Conservation (phyloP, 2,888 invertebrate genomes). For the Microplitis deprimator region DNA sequence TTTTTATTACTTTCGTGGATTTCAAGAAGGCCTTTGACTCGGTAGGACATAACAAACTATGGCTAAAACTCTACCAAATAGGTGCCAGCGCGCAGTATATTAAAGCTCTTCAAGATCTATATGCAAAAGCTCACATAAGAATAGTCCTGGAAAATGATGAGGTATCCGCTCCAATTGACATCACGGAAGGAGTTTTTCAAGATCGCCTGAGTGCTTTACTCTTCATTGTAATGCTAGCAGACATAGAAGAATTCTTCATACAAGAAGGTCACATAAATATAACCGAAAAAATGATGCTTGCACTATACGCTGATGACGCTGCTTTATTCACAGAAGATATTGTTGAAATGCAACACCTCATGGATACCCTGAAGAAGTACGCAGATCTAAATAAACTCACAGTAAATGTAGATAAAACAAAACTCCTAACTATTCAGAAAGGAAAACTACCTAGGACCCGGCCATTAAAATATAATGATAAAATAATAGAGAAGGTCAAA, state of each 20-base stretch:
- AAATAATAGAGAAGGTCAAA: neutral
- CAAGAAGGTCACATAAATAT: neutral
- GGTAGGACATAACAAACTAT: neutral
- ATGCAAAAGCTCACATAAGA: constrained; percentile 5
- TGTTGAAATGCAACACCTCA: neutral
- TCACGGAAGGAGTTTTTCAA: constrained; percentile 20
- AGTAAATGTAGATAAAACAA: neutral
- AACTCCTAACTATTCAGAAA: neutral
- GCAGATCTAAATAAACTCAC: neutral
- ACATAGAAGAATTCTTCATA: neutral
- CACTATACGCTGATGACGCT: neutral
- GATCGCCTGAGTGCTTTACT: constrained; percentile 9
- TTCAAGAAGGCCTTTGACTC: constrained; percentile 28
- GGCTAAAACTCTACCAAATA: constrained; percentile 17
- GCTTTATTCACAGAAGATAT: neutral
- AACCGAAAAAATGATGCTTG: neutral
- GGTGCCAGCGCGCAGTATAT: constrained; percentile 3
- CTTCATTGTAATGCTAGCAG: constrained; percentile 4
- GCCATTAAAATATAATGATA: neutral
- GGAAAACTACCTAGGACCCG: neutral
- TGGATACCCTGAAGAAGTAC: neutral
- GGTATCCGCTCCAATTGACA: neutral
- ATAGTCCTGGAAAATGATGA: neutral
- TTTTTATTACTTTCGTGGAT: constrained; percentile 20
- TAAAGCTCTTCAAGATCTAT: constrained; percentile 8